Conservation (phyloP, 2,888 invertebrate genomes). For the Limnephilus rhombicus region DNA sequence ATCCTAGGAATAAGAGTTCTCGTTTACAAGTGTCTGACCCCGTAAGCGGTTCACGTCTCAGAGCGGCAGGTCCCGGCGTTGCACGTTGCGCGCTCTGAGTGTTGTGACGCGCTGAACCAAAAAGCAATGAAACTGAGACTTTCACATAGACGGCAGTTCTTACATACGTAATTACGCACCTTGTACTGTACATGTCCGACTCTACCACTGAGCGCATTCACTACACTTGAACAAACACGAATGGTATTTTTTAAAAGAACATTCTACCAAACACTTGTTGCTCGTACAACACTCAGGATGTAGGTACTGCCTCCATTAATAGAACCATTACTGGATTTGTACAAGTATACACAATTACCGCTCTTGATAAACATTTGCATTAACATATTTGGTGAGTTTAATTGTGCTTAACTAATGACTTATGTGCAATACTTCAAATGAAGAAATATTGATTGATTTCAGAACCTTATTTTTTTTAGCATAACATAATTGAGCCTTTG, state of each 20-base stretch:
- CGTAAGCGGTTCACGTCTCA: conserved; percentile 1
- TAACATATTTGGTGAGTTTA: background rate
- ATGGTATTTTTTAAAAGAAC: background rate
- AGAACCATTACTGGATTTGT: background rate
- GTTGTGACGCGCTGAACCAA: conserved; percentile 44
- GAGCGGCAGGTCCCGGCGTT: background rate
- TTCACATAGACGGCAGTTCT: conserved; percentile 29
- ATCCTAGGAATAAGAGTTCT: background rate
- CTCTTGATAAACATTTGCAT: background rate
- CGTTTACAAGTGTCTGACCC: conserved; percentile 9
- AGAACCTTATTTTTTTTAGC: background rate
- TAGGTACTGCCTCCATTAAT: background rate
- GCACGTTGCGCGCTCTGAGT: background rate
- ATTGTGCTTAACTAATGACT: background rate
- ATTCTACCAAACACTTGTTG: background rate
- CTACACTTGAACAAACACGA: background rate
- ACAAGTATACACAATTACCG: background rate
- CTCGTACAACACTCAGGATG: background rate
- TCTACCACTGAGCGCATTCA: conserved; percentile 14
- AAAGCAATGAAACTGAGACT: conserved; percentile 34
- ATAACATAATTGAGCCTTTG: too few species aligned
- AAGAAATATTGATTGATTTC: background rate
- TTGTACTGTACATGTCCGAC: background rate
- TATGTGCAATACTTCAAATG: background rate
- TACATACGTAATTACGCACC: conserved; percentile 23